Conservation (phyloP, 2,797 vertebrate species). For the Lateolabrax maculatus region DNA sequence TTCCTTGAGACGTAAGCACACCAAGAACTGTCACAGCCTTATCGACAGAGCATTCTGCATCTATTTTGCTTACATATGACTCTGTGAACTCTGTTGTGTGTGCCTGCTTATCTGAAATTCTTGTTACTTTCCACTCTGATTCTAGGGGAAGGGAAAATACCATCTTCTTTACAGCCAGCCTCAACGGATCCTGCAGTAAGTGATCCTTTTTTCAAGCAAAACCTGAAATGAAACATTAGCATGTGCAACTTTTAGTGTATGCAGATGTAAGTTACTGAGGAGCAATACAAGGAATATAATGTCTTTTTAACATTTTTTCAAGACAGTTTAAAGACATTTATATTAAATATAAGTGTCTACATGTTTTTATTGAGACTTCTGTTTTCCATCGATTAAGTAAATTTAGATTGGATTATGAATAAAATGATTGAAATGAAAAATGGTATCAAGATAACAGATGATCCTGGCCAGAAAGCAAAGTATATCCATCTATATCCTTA, state of each 20-base stretch:
- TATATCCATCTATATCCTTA: neutral
- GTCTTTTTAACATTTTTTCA: neutral
- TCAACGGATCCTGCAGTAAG: slow-evolving; percentile 95
- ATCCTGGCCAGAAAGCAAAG: neutral
- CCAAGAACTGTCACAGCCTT: neutral
- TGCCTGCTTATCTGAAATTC: slow-evolving; percentile 18
- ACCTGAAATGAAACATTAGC: slow-evolving; percentile 7
- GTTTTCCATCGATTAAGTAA: neutral
- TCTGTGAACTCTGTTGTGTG: slow-evolving; percentile 4
- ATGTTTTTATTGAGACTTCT: neutral
- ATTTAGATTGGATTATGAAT: neutral
- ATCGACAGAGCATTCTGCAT: slow-evolving; percentile 6
- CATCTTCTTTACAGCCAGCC: slow-evolving; percentile 90
- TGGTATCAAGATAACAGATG: neutral
- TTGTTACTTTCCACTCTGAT: slow-evolving; percentile 54
- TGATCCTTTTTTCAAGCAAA: slow-evolving; percentile 54
- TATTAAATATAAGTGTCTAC: neutral
- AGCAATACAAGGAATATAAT: neutral
- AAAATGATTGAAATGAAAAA: neutral
- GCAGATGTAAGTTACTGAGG: slow-evolving; percentile 1
- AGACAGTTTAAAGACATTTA: neutral
- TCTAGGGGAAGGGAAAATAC: slow-evolving; percentile 88
- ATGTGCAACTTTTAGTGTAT: neutral
- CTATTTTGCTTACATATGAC: slow-evolving; percentile 1
- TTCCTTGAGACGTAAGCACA: neutral